phyloP scores from a whole-genome alignment of 2,888 invertebrate genomes.

The Prenolepis imparis region DNA sequence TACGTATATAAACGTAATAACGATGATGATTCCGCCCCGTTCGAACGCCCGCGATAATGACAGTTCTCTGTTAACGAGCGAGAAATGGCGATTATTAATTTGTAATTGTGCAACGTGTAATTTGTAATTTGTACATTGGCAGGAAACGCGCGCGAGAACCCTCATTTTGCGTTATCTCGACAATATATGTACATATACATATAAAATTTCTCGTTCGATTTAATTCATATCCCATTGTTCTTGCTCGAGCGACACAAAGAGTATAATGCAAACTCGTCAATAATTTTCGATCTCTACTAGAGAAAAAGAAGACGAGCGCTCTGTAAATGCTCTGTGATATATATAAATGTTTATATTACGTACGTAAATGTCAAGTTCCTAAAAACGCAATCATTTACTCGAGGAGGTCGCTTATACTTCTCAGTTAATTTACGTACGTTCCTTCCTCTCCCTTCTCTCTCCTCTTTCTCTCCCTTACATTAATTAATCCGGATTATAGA shows the following conservation, averaged over 20 bases:
- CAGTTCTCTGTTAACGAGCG: neutral
- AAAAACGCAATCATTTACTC: conserved; percentile 14
- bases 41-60: conserved; percentile 41
- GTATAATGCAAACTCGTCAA: neutral
- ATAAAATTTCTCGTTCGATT: neutral
- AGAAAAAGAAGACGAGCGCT: neutral
- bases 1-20: conserved; percentile 44
- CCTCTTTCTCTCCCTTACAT: neutral
- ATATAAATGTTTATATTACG: neutral
- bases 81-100: conserved; percentile 43
- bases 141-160: neutral
- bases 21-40: conserved; percentile 38
- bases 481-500: conserved; percentile 52
- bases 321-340: neutral
- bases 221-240: neutral
- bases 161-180: neutral
- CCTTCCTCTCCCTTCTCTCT: too few species aligned
- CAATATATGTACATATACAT: neutral
- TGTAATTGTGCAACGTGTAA: conserved; percentile 10
- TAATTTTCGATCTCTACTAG: neutral
- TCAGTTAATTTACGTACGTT: conserved; percentile 11
- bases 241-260: neutral
- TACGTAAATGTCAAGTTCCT: neutral
- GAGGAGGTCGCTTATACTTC: neutral
- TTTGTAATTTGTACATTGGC: neutral